Evolutionary conservation across 1,140 invertebrate genomes (phyloP).

Genomic region (Aphaenogaster floridana): DNA sequence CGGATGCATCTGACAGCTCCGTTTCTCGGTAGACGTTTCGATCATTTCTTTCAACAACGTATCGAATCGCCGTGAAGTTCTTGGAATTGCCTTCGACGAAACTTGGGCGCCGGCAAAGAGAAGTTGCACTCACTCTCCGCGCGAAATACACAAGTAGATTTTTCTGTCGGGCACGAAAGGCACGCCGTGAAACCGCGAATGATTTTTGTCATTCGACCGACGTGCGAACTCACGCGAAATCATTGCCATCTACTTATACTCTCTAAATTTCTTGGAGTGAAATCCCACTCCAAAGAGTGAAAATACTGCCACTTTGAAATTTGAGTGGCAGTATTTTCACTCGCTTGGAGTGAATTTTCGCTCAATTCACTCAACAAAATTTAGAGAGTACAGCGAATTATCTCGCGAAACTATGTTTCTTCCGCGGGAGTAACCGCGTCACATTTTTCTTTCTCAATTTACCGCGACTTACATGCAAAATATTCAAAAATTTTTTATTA

Average conservation of each 20-base stretch:
- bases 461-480: neutral
- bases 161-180: neutral
- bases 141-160: neutral
- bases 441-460: neutral
- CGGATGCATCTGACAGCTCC: slow-evolving; percentile 47
- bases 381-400: neutral
- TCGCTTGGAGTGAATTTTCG: too few relatives aligned
- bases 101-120: neutral
- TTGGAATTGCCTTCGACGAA: slow-evolving; percentile 18
- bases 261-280: too few relatives aligned
- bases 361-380: too few relatives aligned
- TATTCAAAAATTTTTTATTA: neutral
- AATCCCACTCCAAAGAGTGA: too few relatives aligned
- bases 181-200: neutral
- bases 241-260: neutral
- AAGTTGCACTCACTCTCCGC: neutral
- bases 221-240: neutral
- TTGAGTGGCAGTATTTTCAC: too few relatives aligned
- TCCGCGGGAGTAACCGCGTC: too few relatives aligned
- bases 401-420: neutral
- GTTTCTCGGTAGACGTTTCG: slow-evolving; percentile 32
- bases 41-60: slow-evolving; percentile 32
- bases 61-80: slow-evolving; percentile 25
- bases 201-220: neutral
- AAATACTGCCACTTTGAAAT: too few relatives aligned